Percentiles rank a stretch among this genome's conserved stretches.
These are phyloP conservation scores for Anorthoa munda DNA, from an alignment of 2,888 invertebrate species.

Conservation along the genomic window DNA sequence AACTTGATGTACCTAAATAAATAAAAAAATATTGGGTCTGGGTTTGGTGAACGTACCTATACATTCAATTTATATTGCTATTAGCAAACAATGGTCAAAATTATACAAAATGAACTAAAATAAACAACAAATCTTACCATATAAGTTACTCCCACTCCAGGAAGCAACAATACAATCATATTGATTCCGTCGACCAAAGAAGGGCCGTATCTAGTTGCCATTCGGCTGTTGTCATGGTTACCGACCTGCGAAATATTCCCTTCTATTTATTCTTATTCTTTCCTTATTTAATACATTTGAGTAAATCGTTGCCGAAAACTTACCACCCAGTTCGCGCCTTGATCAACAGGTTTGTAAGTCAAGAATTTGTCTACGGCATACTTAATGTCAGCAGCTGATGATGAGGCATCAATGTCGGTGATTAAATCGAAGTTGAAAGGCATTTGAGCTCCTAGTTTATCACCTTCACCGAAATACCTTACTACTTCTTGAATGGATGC, in stretches of 20 bases:
- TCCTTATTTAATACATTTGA: conserved; percentile 18
- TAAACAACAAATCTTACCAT: conserved; percentile 75
- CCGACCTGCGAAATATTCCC: conserved; percentile 88
- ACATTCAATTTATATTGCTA: not conserved
- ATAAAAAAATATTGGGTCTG: not conserved
- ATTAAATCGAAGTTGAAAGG: conserved; percentile 95
- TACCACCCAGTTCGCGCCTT: conserved; percentile 95
- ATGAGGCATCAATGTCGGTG: conserved; percentile 89
- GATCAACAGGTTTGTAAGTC: conserved; percentile 91
- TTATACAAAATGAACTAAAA: not conserved
- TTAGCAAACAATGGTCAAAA: not conserved
- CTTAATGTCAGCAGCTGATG: conserved; percentile 92
- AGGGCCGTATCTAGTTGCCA: conserved; percentile 92
- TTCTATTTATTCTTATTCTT: conserved; percentile 25
- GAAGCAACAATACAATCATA: conserved; percentile 93
- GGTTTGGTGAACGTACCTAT: not conserved
- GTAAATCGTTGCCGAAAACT: conserved; percentile 72
- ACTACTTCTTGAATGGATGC: conserved; percentile 91
- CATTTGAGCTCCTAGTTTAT: conserved; percentile 92
- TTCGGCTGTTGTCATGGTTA: conserved; percentile 93
- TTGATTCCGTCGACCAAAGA: conserved; percentile 93
- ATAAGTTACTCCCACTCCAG: conserved; percentile 95
- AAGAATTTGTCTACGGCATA: conserved; percentile 92
- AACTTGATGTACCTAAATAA: not conserved
- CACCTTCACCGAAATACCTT: conserved; percentile 92